A percentile compares a stretch with the other conserved stretches of the same genome.
phyloP scores from a whole-genome alignment of 2,888 invertebrate species.

The Azorinus chamasolen region DNA sequence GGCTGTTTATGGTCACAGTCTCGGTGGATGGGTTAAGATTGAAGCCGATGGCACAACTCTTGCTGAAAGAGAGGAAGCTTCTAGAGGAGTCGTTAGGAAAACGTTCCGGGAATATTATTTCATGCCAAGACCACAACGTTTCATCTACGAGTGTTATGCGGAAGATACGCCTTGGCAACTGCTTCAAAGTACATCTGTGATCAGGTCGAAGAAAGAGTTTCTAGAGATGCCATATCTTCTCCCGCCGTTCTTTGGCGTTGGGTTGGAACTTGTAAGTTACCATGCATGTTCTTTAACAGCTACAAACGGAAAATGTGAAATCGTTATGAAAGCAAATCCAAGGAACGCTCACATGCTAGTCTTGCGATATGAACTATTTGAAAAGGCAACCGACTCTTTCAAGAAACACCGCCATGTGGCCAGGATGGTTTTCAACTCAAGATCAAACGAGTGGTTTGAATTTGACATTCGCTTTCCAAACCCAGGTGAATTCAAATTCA shows the following conservation, averaged over 20 bases:
- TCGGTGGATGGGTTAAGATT: constrained; percentile 64
- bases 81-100: constrained; percentile 44
- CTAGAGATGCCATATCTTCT: constrained; percentile 55
- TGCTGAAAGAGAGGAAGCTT: constrained; percentile 14
- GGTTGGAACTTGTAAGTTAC: constrained; percentile 37
- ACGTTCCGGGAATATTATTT: constrained; percentile 66
- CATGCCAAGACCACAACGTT: constrained; percentile 60
- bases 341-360: constrained; percentile 57
- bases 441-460: constrained; percentile 49
- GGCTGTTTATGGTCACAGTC: constrained; percentile 49
- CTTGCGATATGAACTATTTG: constrained; percentile 57
- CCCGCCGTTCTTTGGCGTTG: constrained; percentile 60
- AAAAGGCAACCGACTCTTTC: constrained; percentile 30
- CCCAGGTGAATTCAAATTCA: constrained; percentile 56
- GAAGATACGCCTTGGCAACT: constrained; percentile 59
- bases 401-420: constrained; percentile 18
- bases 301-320: constrained; percentile 35
- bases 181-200: background rate
- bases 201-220: constrained; percentile 39
- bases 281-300: constrained; percentile 31
- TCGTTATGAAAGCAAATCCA: constrained; percentile 49
- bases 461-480: constrained; percentile 60
- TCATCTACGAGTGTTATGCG: constrained; percentile 58
- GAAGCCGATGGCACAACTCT: constrained; percentile 51
- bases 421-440: constrained; percentile 57